These are phyloP conservation scores for Campylomormyrus tamandua DNA, from an alignment of 2,113 vertebrate species.

Conservation along the genomic window DNA sequence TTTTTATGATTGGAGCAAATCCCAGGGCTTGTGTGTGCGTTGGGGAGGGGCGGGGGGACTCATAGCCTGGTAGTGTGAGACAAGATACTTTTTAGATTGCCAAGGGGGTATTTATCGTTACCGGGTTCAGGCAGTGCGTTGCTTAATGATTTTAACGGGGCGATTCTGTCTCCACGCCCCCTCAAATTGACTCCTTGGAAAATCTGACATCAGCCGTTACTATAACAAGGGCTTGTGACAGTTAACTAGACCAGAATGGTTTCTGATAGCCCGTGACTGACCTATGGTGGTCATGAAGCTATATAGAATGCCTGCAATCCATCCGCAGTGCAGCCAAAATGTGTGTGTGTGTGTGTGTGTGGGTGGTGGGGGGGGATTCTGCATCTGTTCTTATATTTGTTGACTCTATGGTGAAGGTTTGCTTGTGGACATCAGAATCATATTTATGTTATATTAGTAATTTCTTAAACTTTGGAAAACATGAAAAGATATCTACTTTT, in stretches of 20 bases:
- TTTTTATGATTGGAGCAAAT: slow-evolving; percentile 42
- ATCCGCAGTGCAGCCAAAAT: not conserved
- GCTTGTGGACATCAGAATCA: not conserved
- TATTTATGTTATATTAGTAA: not conserved
- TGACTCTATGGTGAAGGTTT: not conserved
- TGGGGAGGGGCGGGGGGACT: not conserved
- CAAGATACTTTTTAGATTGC: slow-evolving; percentile 4
- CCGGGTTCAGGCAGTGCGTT: not conserved
- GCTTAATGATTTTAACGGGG: not conserved
- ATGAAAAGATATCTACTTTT: not conserved
- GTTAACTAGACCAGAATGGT: not conserved
- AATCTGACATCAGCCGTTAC: not conserved
- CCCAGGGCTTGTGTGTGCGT: slow-evolving; percentile 3
- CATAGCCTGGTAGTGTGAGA: not conserved
- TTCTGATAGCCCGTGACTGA: not conserved
- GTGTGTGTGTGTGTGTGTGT: not conserved
- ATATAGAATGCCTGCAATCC: not conserved
- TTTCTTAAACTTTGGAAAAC: not conserved
- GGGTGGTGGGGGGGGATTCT: not conserved
- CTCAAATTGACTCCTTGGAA: not conserved
- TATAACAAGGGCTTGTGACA: not conserved
- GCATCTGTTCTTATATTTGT: not conserved
- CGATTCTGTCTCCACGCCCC: not conserved
- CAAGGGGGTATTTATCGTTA: not conserved
- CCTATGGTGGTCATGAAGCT: not conserved